Evolutionary conservation across 2,888 invertebrate species (phyloP).

Genomic region (Syritta pipiens): DNA sequence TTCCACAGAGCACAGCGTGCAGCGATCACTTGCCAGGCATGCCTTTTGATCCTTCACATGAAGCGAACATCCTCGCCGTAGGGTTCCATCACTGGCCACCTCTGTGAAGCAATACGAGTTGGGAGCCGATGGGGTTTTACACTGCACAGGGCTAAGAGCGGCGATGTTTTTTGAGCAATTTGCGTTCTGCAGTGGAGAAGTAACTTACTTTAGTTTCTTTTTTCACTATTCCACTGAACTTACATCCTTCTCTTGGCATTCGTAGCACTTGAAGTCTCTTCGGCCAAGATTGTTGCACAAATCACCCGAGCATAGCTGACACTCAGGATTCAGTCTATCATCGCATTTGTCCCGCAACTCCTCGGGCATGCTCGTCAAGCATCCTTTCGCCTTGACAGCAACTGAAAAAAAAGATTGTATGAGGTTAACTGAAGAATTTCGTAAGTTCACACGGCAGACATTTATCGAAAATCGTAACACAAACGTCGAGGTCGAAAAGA

Average conservation of each 20-base stretch:
- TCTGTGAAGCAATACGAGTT: conserved; percentile 76
- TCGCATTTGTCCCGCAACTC: conserved; percentile 73
- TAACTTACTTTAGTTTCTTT: background rate
- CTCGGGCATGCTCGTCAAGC: conserved; percentile 71
- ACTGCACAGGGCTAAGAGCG: conserved; percentile 70
- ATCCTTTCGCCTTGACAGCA: conserved; percentile 74
- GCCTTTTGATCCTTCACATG: conserved; percentile 72
- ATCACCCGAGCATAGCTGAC: conserved; percentile 73
- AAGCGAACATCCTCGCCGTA: conserved; percentile 74
- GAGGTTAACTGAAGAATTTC: background rate
- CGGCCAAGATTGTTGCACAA: conserved; percentile 75
- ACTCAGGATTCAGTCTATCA: conserved; percentile 69
- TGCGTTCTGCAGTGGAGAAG: conserved; percentile 65
- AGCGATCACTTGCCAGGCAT: conserved; percentile 71
- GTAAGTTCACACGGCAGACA: conserved; percentile 71
- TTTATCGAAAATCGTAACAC: conserved; percentile 75
- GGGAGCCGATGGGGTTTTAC: conserved; percentile 72
- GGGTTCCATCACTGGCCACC: conserved; percentile 3
- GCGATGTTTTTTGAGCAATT: conserved; percentile 70
- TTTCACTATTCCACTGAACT: conserved; percentile 15
- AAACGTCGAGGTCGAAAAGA: conserved; percentile 74
- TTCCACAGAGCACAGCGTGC: conserved; percentile 74
- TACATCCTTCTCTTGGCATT: conserved; percentile 74
- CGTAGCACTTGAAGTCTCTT: conserved; percentile 73
- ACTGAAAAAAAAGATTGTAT: too few relatives aligned